These are phyloP conservation scores for Philotrypesis tridentata DNA, from an alignment of 1,140 invertebrate species.

Conservation along the genomic window DNA sequence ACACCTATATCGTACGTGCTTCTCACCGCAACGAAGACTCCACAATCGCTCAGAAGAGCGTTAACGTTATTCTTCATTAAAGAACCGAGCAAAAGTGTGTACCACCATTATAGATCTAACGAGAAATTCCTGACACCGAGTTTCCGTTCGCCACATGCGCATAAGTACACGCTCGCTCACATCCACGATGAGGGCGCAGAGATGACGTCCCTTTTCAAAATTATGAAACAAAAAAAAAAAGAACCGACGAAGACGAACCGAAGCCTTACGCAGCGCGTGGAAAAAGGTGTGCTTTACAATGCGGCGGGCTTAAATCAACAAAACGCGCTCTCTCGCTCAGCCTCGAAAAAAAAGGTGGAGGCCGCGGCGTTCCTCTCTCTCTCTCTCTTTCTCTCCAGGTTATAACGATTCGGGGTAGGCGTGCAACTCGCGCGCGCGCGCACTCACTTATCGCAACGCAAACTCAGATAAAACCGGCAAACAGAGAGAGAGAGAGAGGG, in stretches of 20 bases:
- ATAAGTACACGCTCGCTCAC: too few relatives aligned
- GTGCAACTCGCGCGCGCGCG: not conserved
- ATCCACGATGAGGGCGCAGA: not conserved
- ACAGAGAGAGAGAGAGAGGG: slow-evolving; percentile 59
- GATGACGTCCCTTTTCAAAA: not conserved
- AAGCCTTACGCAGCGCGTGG: not conserved
- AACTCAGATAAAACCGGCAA: slow-evolving; percentile 72
- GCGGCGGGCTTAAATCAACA: slow-evolving; percentile 20
- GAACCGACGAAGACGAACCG: too few relatives aligned
- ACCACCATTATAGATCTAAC: too few relatives aligned
- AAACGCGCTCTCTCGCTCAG: not conserved
- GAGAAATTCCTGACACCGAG: not conserved
- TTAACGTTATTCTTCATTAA: too few relatives aligned
- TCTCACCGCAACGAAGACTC: too few relatives aligned
- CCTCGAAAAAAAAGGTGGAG: not conserved
- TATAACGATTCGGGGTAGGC: not conserved
- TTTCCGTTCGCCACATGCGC: not conserved
- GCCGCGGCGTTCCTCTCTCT: not conserved
- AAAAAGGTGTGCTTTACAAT: slow-evolving; percentile 29
- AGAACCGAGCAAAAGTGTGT: too few relatives aligned
- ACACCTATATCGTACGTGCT: too few relatives aligned
- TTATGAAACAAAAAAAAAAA: not conserved
- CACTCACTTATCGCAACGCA: slow-evolving; percentile 70
- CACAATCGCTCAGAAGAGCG: too few relatives aligned
- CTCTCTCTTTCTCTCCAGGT: too few relatives aligned